Base-by-base conservation (phyloP, 2,888 invertebrate genomes). In the Doris montereyensis region DNA sequence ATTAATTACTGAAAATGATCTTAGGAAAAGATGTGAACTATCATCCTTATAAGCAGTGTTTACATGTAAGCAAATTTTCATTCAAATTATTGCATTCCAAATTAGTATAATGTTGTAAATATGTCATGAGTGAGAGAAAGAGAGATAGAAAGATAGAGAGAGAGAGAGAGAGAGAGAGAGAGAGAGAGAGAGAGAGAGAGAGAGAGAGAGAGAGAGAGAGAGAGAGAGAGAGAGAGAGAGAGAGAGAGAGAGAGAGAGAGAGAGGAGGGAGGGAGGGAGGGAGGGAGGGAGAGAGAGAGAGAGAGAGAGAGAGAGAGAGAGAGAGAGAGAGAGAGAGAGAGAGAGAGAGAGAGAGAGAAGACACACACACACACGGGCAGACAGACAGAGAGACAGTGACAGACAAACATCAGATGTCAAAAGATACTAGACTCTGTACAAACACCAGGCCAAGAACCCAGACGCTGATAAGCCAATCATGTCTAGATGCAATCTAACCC, bases 101-200 rank as follows among this genome's bases (percentile, higher is more conserved):
- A n/a, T n/a, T n/a, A n/a, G n/a, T n/a, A n/a, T n/a, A n/a, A n/a
- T n/a, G n/a, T n/a, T n/a, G n/a, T n/a, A n/a, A n/a, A n/a, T n/a
- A n/a, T n/a, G n/a, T n/a, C n/a, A n/a, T n/a, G n/a, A n/a, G n/a
- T n/a, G n/a, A n/a, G n/a, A n/a, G n/a, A n/a, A n/a, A n/a, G n/a
- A n/a, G n/a, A n/a, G n/a, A n/a, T n/a, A n/a, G n/a, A n/a, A 72
- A 41, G 72, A 72, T 41, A 17, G 28, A 72, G 52, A 41, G 72
- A 72, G 52, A 52, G 52, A 41, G 52, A 41, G 17, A 41, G 17
- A 10, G 52, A 17, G 17, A 17, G 52, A 41, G 17, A 17, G 17
- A 26, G 52, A 41, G 72, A 72, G 52, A 41, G 52, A 72, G 26
- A 41, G 17, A 41, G 52, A 41, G 17, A 17, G 8, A 17, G 52